A percentile compares a stretch with the other conserved stretches of the same genome.
Evolutionary conservation across 2,113 vertebrate species (phyloP).

Genomic region (Sapajus apella): DNA sequence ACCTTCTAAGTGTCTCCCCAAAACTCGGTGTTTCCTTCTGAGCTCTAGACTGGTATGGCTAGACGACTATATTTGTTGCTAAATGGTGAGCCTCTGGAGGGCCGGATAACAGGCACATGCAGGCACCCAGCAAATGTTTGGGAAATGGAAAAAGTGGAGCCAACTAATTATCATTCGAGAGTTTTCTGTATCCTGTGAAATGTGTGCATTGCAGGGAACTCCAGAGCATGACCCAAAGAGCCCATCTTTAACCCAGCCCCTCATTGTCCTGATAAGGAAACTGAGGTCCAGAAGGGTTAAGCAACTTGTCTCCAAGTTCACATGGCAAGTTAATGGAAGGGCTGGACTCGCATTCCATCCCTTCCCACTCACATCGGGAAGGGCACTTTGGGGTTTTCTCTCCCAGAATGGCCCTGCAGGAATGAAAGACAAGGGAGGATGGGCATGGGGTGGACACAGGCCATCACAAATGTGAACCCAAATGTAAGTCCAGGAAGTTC

Average conservation of each 20-base stretch:
- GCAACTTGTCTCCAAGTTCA: neutral
- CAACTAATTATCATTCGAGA: neutral
- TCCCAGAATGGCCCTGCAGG: neutral
- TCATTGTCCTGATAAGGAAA: constrained; percentile 31
- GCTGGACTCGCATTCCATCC: neutral
- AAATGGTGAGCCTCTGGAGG: neutral
- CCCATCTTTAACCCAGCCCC: neutral
- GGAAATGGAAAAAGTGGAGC: neutral
- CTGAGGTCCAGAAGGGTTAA: neutral
- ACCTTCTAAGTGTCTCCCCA: neutral
- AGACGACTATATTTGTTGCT: neutral
- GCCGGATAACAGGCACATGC: neutral
- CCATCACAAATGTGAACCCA: neutral
- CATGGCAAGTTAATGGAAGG: neutral
- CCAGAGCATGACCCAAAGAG: neutral
- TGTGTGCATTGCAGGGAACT: neutral
- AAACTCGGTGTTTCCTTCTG: neutral
- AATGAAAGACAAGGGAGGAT: neutral
- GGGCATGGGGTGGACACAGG: neutral
- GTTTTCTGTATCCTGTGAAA: constrained; percentile 1
- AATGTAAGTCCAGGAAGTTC: constrained; percentile 1
- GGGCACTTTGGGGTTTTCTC: neutral
- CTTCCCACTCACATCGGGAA: neutral
- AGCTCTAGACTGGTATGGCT: neutral
- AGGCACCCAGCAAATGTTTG: neutral